These are phyloP conservation scores for Isoperla grammatica DNA, from an alignment of 2,888 invertebrate genomes.

Conservation along the genomic window DNA sequence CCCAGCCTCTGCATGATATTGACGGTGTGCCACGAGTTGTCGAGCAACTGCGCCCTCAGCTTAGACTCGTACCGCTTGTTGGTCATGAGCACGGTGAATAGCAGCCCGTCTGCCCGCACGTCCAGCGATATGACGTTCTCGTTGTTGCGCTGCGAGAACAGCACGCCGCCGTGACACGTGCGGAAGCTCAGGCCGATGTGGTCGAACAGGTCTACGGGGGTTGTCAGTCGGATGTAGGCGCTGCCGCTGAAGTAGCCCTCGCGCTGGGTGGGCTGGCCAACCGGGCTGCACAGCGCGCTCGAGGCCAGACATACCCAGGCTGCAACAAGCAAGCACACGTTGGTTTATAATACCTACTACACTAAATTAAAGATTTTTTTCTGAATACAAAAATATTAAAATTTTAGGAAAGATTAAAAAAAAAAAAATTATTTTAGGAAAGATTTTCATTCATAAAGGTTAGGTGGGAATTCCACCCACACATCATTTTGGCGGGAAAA, in stretches of 20 bases:
- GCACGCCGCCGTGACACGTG: conserved; percentile 60
- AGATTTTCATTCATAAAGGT: no score
- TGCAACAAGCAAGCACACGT: no score
- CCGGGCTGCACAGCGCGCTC: not conserved
- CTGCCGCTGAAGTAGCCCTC: conserved; percentile 83
- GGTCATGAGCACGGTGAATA: conserved; percentile 38
- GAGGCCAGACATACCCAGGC: no score
- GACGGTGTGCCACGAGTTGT: conserved; percentile 78
- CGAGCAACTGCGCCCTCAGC: conserved; percentile 61
- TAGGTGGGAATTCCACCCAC: no score
- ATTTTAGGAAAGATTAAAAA: no score
- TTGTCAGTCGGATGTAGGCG: conserved; percentile 64
- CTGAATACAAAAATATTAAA: no score
- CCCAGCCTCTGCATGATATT: conserved; percentile 58
- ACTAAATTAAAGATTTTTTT: no score
- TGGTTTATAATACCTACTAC: no score
- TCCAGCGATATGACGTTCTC: conserved; percentile 20
- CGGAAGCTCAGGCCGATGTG: conserved; percentile 78
- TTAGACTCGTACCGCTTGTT: conserved; percentile 52
- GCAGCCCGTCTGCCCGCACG: conserved; percentile 46
- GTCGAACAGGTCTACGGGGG: conserved; percentile 69
- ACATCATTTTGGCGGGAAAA: no score
- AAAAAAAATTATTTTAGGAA: no score
- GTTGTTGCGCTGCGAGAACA: conserved; percentile 41
- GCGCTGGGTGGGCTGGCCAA: conserved; percentile 37